Evolutionary conservation across 2,888 invertebrate genomes (phyloP).

Genomic region (Agonopterix alstromeriana): DNA sequence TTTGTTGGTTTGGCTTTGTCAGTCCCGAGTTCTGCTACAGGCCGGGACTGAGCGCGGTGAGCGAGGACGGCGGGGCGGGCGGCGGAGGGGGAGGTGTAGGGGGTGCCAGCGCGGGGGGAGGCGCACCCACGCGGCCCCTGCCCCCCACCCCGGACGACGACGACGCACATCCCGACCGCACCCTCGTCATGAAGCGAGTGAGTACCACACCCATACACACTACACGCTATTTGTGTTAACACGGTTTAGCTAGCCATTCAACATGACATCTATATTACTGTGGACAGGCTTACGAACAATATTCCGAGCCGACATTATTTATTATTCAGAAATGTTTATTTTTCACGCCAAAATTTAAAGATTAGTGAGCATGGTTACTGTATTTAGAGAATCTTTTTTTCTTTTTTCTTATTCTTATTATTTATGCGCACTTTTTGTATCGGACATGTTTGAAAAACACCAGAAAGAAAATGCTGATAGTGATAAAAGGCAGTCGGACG

Average conservation of each 20-base stretch:
- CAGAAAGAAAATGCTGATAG: slow-evolving; percentile 60
- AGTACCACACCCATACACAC: slow-evolving; percentile 52
- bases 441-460: slow-evolving; percentile 56
- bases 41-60: slow-evolving; percentile 81
- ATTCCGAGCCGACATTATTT: neutral
- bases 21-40: slow-evolving; percentile 91
- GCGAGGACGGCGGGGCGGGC: slow-evolving; percentile 52
- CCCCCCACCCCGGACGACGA: slow-evolving; percentile 97
- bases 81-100: slow-evolving; percentile 22
- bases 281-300: neutral
- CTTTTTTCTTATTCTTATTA: slow-evolving; percentile 34
- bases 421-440: slow-evolving; percentile 66
- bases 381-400: slow-evolving; percentile 21
- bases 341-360: slow-evolving; percentile 68
- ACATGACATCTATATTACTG: neutral
- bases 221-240: slow-evolving; percentile 18
- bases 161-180: slow-evolving; percentile 87
- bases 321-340: slow-evolving; percentile 9
- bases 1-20: slow-evolving; percentile 61
- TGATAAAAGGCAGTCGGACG: slow-evolving; percentile 72
- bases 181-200: slow-evolving; percentile 94
- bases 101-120: slow-evolving; percentile 51
- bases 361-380: slow-evolving; percentile 54
- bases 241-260: neutral
- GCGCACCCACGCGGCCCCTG: slow-evolving; percentile 93